Conservation (phyloP, 2,797 vertebrate species). For the Onychomys leucogaster region DNA sequence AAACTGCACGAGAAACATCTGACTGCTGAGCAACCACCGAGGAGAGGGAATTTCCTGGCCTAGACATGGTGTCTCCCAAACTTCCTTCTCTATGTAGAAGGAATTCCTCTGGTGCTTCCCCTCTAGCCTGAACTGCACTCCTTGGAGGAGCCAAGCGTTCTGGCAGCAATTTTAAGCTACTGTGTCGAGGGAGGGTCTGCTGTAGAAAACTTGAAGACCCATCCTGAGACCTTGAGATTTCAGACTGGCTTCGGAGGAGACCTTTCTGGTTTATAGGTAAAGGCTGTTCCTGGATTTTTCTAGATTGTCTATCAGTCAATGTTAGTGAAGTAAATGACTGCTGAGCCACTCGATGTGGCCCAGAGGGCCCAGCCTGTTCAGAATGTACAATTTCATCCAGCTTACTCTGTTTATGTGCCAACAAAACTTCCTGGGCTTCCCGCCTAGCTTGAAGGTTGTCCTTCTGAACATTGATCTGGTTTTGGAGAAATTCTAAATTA, state of each 20-base stretch:
- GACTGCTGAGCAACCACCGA: background rate
- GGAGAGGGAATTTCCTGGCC: background rate
- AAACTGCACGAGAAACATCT: background rate
- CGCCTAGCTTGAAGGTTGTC: conserved; percentile 66
- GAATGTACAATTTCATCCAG: background rate
- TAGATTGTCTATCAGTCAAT: conserved; percentile 21
- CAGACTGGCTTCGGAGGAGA: conserved; percentile 69
- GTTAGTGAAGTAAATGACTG: conserved; percentile 23
- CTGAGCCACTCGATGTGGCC: conserved; percentile 33
- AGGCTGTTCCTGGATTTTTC: conserved; percentile 44
- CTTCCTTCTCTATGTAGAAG: conserved; percentile 81
- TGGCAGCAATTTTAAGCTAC: conserved; percentile 85
- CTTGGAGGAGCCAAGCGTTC: conserved; percentile 83
- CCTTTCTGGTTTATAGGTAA: conserved; percentile 13
- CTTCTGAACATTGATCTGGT: conserved; percentile 52
- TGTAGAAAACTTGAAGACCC: conserved; percentile 80
- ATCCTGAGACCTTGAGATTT: conserved; percentile 76
- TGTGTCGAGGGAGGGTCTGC: conserved; percentile 85
- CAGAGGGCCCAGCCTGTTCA: background rate
- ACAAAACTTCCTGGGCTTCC: conserved; percentile 75
- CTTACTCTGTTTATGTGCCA: conserved; percentile 29
- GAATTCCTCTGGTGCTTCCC: conserved; percentile 82
- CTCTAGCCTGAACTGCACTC: conserved; percentile 79
- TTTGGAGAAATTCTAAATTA: conserved; percentile 47
- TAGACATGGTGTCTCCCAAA: conserved; percentile 82